phyloP scores from a whole-genome alignment of 2,113 vertebrate species.

The Oplegnathus fasciatus region DNA sequence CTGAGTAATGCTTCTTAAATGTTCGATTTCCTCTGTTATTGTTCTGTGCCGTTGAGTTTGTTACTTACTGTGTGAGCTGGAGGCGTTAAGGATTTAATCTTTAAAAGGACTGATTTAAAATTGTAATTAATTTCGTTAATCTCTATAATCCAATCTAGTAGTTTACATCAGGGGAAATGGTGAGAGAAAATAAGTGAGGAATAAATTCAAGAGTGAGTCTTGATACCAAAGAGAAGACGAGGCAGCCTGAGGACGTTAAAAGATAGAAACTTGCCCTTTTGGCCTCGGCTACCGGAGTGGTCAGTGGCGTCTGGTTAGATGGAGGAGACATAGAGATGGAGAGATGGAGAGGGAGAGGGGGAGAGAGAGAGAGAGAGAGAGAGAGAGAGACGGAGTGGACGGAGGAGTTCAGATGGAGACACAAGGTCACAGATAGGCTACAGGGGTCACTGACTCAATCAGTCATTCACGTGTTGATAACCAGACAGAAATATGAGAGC shows the following conservation, averaged over 20 bases:
- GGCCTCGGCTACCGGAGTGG: conserved; percentile 16
- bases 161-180: background rate
- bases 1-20: background rate
- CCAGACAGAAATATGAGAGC: conserved; percentile 67
- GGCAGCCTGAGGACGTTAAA: background rate
- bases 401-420: conserved; percentile 36
- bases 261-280: background rate
- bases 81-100: background rate
- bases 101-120: background rate
- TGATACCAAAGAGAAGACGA: background rate
- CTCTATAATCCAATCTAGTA: background rate
- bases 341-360: background rate
- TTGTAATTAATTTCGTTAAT: background rate
- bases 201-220: background rate
- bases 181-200: background rate
- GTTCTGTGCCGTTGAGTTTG: background rate
- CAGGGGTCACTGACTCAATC: conserved; percentile 60
- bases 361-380: background rate
- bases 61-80: background rate
- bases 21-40: background rate
- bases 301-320: conserved; percentile 2
- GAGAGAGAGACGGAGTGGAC: background rate
- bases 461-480: conserved; percentile 50
- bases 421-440: conserved; percentile 34
- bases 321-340: background rate